Evolutionary conservation across 2,888 invertebrate genomes (phyloP).

Genomic region (Caenorhabditis zanzibari): DNA sequence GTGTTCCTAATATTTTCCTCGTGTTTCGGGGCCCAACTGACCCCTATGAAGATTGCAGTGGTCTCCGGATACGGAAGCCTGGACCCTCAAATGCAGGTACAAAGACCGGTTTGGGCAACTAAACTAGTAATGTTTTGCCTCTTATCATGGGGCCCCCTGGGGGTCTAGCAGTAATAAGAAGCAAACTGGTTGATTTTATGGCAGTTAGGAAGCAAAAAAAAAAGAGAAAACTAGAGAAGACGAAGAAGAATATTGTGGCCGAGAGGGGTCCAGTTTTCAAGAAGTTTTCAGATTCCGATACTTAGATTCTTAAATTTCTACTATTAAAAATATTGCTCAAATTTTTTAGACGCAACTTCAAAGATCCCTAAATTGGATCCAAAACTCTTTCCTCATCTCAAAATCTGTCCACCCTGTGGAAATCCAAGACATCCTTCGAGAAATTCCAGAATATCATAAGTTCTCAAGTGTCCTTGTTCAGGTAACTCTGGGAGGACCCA

Average conservation of each 20-base stretch:
- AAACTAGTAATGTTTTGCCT: no score
- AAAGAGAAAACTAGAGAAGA: not conserved
- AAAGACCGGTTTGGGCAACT: not conserved
- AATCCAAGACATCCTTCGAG: conserved; percentile 3
- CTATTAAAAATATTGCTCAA: no score
- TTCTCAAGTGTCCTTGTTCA: conserved; percentile 45
- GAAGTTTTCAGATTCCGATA: no score
- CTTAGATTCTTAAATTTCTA: no score
- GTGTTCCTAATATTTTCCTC: not conserved
- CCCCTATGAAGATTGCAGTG: conserved; percentile 30
- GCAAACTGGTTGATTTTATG: conserved; percentile 32
- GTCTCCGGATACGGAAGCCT: conserved; percentile 47
- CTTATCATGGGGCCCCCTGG: no score
- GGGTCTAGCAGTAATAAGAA: not conserved
- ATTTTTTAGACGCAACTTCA: conserved; percentile 42
- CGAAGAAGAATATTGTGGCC: no score
- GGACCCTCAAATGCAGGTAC: conserved; percentile 38
- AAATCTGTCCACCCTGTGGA: not conserved
- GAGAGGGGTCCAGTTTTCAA: no score
- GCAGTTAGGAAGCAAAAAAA: not conserved
- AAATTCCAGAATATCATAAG: conserved; percentile 46
- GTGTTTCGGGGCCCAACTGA: not conserved
- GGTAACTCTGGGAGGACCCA: not conserved
- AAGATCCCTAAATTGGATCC: conserved; percentile 53
- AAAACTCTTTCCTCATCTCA: conserved; percentile 36